phyloP scores from a whole-genome alignment of 2,888 invertebrate species.

The Cinara cedri region DNA sequence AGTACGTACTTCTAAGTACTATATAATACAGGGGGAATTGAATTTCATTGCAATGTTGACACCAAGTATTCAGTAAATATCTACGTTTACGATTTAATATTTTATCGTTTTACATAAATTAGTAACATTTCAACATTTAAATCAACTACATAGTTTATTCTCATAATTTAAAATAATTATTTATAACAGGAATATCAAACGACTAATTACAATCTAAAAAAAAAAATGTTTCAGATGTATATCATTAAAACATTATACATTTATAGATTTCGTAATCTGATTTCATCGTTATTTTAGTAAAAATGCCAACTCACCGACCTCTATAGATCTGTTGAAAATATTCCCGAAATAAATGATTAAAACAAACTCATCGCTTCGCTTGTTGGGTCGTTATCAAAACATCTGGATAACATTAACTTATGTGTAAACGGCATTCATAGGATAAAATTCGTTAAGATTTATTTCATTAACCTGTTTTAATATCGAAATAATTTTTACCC shows the following conservation, averaged over 20 bases:
- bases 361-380: conserved; percentile 26
- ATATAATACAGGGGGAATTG: no score
- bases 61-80: no score
- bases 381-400: conserved; percentile 34
- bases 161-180: background rate
- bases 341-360: conserved; percentile 47
- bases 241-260: background rate
- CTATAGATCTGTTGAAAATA: conserved; percentile 39
- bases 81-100: no score
- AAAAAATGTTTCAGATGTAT: background rate
- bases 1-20: no score
- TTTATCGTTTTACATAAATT: no score
- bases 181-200: conserved; percentile 4
- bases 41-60: no score
- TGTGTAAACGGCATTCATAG: conserved; percentile 33
- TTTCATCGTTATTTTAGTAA: conserved; percentile 45
- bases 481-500: background rate
- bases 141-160: no score
- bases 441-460: background rate
- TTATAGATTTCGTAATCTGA: conserved; percentile 30
- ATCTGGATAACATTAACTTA: conserved; percentile 35
- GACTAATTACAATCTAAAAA: background rate
- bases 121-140: no score
- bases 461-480: conserved; percentile 40
- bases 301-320: conserved; percentile 44